Percentiles rank a stretch among this genome's conserved stretches.
phyloP scores from a whole-genome alignment of 30 jellyfish, hydroid and myxozoan genomes.

The Pseudorhiza aurosa region DNA sequence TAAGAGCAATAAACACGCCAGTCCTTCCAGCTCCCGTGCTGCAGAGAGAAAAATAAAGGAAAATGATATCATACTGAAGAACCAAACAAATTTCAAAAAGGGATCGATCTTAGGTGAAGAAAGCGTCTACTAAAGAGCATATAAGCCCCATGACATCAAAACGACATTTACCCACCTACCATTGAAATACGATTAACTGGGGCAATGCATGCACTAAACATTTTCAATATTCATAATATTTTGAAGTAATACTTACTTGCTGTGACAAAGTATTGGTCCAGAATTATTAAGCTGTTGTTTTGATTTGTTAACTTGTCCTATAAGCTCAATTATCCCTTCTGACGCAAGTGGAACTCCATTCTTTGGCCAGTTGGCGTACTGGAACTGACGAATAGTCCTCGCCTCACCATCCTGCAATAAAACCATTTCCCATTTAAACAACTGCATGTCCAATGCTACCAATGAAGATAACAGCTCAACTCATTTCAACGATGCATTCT shows the following conservation, averaged over 20 bases:
- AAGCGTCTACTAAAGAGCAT: too few species aligned
- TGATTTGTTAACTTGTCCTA: slow-evolving; percentile 90
- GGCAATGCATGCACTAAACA: too few species aligned
- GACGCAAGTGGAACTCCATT: slow-evolving; percentile 80
- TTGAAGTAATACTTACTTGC: slow-evolving; percentile 75
- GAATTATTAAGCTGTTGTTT: slow-evolving; percentile 38
- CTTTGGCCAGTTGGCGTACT: slow-evolving; percentile 84
- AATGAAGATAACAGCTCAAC: too few species aligned
- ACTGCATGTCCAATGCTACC: too few species aligned
- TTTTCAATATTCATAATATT: not conserved
- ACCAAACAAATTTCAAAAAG: too few species aligned
- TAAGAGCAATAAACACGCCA: slow-evolving; percentile 85
- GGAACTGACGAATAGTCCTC: slow-evolving; percentile 83
- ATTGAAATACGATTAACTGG: too few species aligned
- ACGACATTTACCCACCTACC: too few species aligned
- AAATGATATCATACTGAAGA: too few species aligned
- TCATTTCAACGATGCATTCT: too few species aligned
- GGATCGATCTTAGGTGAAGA: too few species aligned
- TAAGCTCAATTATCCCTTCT: slow-evolving; percentile 83
- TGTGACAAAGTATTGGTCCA: slow-evolving; percentile 87
- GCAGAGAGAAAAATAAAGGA: not conserved
- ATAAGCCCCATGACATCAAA: too few species aligned
- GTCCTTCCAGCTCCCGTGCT: slow-evolving; percentile 93
- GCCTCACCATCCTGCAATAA: slow-evolving; percentile 74
- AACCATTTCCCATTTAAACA: not conserved